These are phyloP conservation scores for Schizopygopsis malacanthus DNA, from an alignment of 2,797 vertebrate species.

Conservation along the genomic window DNA sequence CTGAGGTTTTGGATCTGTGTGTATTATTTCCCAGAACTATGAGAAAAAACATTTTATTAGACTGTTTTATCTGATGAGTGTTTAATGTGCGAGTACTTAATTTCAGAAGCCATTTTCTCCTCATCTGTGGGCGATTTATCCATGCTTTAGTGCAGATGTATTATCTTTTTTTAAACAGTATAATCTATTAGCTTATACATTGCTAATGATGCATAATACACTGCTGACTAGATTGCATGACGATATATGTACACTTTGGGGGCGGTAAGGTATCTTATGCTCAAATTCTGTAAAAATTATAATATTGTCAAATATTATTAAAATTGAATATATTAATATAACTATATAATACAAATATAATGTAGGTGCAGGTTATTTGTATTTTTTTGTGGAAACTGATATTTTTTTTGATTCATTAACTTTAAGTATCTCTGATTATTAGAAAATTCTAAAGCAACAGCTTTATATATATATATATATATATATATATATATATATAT, in stretches of 20 bases:
- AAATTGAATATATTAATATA: too few species aligned
- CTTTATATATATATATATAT: too few species aligned
- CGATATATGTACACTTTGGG: not conserved
- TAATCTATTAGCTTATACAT: constrained; percentile 2
- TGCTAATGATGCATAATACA: constrained; percentile 1
- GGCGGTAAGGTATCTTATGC: not conserved
- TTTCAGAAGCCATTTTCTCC: not conserved
- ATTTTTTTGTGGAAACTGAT: too few species aligned
- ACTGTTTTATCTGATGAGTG: constrained; percentile 32
- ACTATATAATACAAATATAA: not conserved
- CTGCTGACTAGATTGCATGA: not conserved
- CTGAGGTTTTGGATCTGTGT: constrained; percentile 47
- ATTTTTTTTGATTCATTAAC: too few species aligned
- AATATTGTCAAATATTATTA: not conserved
- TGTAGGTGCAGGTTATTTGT: too few species aligned
- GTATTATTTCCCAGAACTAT: constrained; percentile 35
- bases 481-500: too few species aligned
- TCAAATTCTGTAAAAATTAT: not conserved
- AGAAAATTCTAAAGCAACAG: too few species aligned
- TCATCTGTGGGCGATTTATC: not conserved
- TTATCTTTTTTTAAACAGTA: not conserved
- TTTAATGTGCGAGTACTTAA: constrained; percentile 41
- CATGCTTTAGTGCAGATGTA: not conserved
- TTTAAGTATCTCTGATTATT: too few species aligned
- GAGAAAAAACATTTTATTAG: constrained; percentile 7